Evolutionary conservation across 2,113 vertebrate genomes (phyloP).

Genomic region (Pseudorasbora parva): DNA sequence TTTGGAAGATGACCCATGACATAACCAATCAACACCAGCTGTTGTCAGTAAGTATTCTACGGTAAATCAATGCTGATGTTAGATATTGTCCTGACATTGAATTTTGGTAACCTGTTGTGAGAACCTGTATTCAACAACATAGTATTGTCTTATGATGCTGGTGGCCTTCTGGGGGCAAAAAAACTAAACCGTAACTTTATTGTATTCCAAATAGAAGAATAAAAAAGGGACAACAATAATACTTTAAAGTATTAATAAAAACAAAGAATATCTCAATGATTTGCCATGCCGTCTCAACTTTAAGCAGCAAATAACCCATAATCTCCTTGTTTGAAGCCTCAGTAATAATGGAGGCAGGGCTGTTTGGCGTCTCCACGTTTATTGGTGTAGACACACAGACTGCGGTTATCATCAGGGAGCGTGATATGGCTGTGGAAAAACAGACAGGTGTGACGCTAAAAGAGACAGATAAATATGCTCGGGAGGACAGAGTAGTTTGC

Average conservation of each 20-base stretch:
- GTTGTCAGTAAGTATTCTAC: not conserved
- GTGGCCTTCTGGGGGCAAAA: too few relatives aligned
- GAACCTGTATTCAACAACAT: not conserved
- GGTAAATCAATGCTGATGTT: not conserved
- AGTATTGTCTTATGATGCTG: too few relatives aligned
- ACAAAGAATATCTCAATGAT: not conserved
- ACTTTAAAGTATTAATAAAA: not conserved
- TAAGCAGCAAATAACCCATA: not conserved
- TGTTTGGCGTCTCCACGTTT: not conserved
- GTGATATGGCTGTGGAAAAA: slow-evolving; percentile 37
- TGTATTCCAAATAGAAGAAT: too few relatives aligned
- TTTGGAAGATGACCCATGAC: not conserved
- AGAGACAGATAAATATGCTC: slow-evolving; percentile 62
- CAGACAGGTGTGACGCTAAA: slow-evolving; percentile 59
- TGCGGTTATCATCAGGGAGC: slow-evolving; percentile 13
- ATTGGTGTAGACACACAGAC: slow-evolving; percentile 13
- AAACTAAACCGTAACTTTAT: too few relatives aligned
- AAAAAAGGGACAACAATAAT: not conserved
- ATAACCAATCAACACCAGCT: not conserved
- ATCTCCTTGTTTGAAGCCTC: not conserved
- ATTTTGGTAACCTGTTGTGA: not conserved
- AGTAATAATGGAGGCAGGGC: not conserved
- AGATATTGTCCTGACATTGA: not conserved
- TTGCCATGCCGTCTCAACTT: not conserved
- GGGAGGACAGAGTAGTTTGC: slow-evolving; percentile 46